Percentiles rank a stretch among this genome's conserved stretches.
phyloP scores from a whole-genome alignment of 2,113 vertebrate genomes.

The Rhinoderma darwinii region DNA sequence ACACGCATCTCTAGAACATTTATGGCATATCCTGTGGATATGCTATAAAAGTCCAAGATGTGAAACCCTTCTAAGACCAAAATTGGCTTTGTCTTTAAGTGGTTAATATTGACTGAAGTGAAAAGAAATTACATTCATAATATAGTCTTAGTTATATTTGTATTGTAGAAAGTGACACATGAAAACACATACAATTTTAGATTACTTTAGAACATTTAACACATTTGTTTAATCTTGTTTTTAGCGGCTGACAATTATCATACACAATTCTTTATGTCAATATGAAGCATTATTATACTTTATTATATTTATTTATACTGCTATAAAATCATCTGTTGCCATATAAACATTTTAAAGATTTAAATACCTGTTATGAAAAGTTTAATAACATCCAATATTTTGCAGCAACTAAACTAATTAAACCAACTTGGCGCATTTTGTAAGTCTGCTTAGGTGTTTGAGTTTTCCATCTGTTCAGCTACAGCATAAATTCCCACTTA shows the following conservation, averaged over 20 bases:
- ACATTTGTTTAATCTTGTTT: neutral
- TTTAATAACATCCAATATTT: constrained; percentile 57
- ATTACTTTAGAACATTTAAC: neutral
- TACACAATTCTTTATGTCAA: neutral
- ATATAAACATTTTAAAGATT: constrained; percentile 27
- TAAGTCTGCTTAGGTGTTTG: constrained; percentile 56
- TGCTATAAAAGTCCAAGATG: too few species aligned
- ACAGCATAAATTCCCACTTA: constrained; percentile 59
- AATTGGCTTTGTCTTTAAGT: too few species aligned
- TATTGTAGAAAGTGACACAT: too few species aligned
- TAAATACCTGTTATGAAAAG: constrained; percentile 55
- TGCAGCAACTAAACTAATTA: constrained; percentile 53
- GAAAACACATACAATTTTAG: too few species aligned
- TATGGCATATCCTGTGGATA: too few species aligned
- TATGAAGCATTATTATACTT: neutral
- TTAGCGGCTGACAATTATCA: too few species aligned
- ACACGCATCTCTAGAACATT: too few species aligned
- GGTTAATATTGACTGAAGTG: too few species aligned
- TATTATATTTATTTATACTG: neutral
- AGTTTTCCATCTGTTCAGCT: constrained; percentile 58
- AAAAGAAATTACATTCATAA: too few species aligned
- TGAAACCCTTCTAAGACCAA: too few species aligned
- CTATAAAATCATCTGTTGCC: neutral
- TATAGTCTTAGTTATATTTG: too few species aligned
- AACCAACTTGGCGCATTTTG: constrained; percentile 48